Evolutionary conservation across 1,140 invertebrate genomes (phyloP).

Genomic region (Penaeus vannamei): DNA sequence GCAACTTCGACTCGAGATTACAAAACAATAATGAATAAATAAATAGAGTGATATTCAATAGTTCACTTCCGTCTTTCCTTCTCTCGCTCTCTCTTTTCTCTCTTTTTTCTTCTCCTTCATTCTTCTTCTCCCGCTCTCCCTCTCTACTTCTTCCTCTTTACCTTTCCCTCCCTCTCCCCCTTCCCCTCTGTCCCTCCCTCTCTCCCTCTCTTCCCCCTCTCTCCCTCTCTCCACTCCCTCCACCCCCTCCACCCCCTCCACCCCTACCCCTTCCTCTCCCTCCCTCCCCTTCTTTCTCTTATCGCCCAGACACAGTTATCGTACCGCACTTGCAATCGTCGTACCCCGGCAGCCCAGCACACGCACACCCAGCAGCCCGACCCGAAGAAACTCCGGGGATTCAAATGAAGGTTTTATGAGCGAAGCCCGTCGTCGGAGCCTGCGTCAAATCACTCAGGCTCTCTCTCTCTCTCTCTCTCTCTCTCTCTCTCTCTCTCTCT

Average conservation of each 20-base stretch:
- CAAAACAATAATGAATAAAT: no score
- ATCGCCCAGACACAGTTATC: neutral
- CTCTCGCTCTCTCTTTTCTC: neutral
- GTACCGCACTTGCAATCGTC: neutral
- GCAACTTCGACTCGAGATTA: no score
- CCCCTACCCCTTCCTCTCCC: no score
- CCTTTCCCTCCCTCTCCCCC: neutral
- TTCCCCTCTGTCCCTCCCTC: neutral
- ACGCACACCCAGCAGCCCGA: neutral
- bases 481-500: neutral
- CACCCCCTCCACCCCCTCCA: neutral
- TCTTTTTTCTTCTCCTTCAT: neutral
- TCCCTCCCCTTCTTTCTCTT: neutral
- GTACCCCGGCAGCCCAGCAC: slow-evolving; percentile 8
- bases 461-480: neutral
- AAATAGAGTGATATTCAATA: no score
- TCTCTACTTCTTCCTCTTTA: neutral
- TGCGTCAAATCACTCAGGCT: neutral
- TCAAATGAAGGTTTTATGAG: slow-evolving; percentile 51
- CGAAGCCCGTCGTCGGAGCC: neutral
- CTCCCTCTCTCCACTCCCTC: neutral
- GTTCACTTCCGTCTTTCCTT: no score
- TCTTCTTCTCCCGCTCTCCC: neutral
- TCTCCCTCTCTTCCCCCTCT: neutral
- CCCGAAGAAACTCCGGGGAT: slow-evolving; percentile 43